phyloP scores from a whole-genome alignment of 2,113 vertebrate species.

The Archilochus colubris region DNA sequence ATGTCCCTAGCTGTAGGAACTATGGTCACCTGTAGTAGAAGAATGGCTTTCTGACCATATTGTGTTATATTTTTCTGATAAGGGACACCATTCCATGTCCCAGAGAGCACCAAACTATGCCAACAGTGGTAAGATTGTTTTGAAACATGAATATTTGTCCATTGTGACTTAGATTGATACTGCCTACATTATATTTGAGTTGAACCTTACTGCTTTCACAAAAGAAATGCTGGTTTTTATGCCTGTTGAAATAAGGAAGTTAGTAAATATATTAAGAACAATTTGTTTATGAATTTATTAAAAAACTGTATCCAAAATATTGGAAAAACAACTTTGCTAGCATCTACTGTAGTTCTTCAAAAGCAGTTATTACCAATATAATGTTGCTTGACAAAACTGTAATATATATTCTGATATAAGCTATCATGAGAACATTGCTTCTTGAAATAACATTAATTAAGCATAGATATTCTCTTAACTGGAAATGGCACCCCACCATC shows the following conservation, averaged over 20 bases:
- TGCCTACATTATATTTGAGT: background rate
- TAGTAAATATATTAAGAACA: background rate
- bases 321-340: background rate
- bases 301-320: background rate
- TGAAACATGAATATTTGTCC: background rate
- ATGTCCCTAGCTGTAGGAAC: background rate
- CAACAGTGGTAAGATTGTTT: background rate
- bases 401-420: conserved; percentile 25
- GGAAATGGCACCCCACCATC: conserved; percentile 29
- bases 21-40: background rate
- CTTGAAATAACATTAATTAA: conserved; percentile 50
- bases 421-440: conserved; percentile 43
- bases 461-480: conserved; percentile 24
- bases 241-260: background rate
- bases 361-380: background rate
- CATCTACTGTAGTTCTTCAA: background rate
- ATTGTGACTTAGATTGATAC: background rate
- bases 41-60: background rate
- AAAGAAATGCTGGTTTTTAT: background rate
- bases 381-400: conserved; percentile 21
- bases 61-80: background rate
- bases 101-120: rapidly evolving
- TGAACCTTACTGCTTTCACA: background rate
- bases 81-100: background rate
- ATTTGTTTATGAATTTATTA: background rate